Percentiles rank a stretch among this genome's conserved stretches.
Conservation (phyloP, 1,140 invertebrate genomes). For the Pseudoatta argentina region DNA sequence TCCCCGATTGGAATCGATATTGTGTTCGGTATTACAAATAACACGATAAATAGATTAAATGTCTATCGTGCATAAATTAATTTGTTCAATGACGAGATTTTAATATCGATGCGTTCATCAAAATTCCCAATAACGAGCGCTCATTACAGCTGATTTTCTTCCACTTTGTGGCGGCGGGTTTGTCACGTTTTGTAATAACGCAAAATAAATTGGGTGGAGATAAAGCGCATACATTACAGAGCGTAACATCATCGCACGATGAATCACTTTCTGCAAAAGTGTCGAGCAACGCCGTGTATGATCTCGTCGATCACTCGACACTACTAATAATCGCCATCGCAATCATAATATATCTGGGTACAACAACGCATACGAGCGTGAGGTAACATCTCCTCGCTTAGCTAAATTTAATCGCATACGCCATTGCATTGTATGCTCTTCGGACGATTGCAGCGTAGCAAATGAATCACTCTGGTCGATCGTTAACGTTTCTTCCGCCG, state of each 20-base stretch:
- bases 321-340: conserved; percentile 34
- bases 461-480: conserved; percentile 51
- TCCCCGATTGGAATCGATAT: background rate
- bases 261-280: conserved; percentile 41
- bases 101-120: conserved; percentile 61
- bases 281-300: conserved; percentile 19
- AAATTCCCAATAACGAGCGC: conserved; percentile 58
- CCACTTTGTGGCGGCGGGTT: conserved; percentile 58
- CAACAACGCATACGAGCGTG: background rate
- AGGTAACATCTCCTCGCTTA: background rate
- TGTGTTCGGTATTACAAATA: conserved; percentile 43
- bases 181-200: conserved; percentile 60
- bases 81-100: conserved; percentile 54
- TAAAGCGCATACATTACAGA: conserved; percentile 43
- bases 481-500: conserved; percentile 53
- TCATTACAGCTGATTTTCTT: conserved; percentile 62
- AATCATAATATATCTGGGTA: conserved; percentile 41
- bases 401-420: conserved; percentile 42
- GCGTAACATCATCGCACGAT: conserved; percentile 20
- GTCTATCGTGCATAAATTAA: conserved; percentile 46
- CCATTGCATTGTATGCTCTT: conserved; percentile 28
- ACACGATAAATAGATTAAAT: conserved; percentile 55
- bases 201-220: conserved; percentile 56
- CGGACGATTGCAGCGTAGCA: conserved; percentile 33
- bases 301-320: conserved; percentile 30